phyloP scores from a whole-genome alignment of 2,797 vertebrate genomes.

The Psittacula echo region DNA sequence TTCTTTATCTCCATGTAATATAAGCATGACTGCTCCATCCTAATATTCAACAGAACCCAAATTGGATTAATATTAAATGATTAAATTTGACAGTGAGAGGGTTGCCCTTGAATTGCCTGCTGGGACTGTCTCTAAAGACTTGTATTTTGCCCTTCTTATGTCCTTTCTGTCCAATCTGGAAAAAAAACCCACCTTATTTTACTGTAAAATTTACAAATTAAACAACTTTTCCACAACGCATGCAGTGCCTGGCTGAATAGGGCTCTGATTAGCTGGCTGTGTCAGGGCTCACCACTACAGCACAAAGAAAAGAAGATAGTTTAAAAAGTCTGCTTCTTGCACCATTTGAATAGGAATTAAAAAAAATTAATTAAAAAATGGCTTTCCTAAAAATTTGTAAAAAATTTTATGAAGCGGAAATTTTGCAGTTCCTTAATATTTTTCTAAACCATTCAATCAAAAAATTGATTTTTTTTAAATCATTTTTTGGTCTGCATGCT shows the following conservation, averaged over 20 bases:
- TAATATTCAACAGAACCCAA: background rate
- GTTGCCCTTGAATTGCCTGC: background rate
- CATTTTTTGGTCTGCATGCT: background rate
- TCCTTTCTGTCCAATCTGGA: background rate
- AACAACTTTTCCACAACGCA: background rate
- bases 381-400: background rate
- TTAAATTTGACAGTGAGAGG: background rate
- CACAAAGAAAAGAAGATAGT: background rate
- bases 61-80: conserved; percentile 11
- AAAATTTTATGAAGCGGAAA: background rate
- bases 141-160: background rate
- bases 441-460: rapidly evolving
- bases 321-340: background rate
- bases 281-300: background rate
- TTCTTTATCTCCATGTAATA: background rate
- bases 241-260: background rate
- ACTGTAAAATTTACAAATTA: conserved; percentile 20
- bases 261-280: background rate
- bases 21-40: background rate
- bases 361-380: rapidly evolving
- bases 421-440: background rate
- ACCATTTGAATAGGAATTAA: background rate
- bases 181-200: background rate
- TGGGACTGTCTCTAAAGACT: background rate
- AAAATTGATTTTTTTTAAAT: background rate